These are phyloP conservation scores for Salminus brasiliensis DNA, from an alignment of 2,113 vertebrate species.

Conservation along the genomic window DNA sequence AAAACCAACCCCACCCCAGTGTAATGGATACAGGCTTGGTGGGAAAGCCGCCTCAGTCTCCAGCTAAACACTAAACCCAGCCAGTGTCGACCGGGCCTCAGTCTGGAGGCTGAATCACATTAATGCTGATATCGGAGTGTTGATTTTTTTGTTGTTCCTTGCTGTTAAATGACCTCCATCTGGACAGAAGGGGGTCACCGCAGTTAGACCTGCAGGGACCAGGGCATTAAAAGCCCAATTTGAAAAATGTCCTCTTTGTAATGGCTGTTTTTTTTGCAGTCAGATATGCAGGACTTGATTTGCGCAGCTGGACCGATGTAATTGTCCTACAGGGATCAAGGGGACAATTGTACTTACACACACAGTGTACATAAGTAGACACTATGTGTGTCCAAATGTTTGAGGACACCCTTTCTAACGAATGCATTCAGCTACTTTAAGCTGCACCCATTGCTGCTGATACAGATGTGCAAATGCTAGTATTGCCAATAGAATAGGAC, in stretches of 20 bases:
- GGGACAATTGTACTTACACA: no score
- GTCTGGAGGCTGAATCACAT: conserved; percentile 68
- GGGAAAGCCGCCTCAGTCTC: no score
- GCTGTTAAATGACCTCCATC: conserved; percentile 73
- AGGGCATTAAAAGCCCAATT: not conserved
- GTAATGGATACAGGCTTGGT: no score
- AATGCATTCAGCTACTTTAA: no score
- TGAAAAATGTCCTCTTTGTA: not conserved
- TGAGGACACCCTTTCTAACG: no score
- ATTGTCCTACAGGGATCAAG: not conserved
- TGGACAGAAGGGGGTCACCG: conserved; percentile 59
- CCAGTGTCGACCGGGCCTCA: no score
- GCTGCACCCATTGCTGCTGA: no score
- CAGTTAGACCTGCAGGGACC: not conserved
- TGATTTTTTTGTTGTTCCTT: conserved; percentile 62
- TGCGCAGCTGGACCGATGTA: not conserved
- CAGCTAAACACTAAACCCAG: not conserved
- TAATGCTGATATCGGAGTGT: conserved; percentile 74
- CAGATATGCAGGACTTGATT: not conserved
- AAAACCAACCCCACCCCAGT: no score
- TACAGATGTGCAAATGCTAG: no score
- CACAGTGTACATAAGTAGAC: no score
- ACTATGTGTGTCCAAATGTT: no score
- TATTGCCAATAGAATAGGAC: no score
- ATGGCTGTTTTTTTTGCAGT: not conserved